These are phyloP conservation scores for Onthophagus sagittarius DNA, from an alignment of 2,888 invertebrate species.

Conservation along the genomic window DNA sequence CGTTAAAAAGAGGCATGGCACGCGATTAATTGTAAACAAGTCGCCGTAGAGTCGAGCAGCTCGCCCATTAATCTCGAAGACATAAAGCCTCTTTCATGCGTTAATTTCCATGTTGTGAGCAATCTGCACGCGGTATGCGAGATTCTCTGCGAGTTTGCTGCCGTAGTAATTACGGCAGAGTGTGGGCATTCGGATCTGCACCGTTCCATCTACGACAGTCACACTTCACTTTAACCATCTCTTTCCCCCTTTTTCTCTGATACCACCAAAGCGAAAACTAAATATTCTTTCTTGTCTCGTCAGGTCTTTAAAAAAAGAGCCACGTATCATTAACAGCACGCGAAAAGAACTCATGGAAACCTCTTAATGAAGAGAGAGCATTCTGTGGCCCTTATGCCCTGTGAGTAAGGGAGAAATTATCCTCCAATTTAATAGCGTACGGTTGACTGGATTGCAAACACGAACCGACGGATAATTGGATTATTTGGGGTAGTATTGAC, in stretches of 20 bases:
- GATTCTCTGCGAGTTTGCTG: constrained; percentile 32
- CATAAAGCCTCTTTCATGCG: constrained; percentile 36
- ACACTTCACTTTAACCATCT: background rate
- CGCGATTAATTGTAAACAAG: constrained; percentile 29
- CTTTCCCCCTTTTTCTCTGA: background rate
- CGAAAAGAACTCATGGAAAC: background rate
- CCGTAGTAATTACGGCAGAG: constrained; percentile 32
- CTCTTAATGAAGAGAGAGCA: background rate
- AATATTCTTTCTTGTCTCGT: background rate
- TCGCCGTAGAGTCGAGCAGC: constrained; percentile 27
- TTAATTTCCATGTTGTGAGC: constrained; percentile 40
- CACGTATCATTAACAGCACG: constrained; percentile 1
- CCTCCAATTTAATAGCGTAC: constrained; percentile 10
- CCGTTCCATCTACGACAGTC: constrained; percentile 8
- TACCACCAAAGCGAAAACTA: background rate
- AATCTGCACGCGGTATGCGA: constrained; percentile 40
- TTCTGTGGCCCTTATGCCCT: background rate
- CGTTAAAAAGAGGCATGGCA: constrained; percentile 13
- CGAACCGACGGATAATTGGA: constrained; percentile 4
- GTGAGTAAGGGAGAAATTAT: background rate
- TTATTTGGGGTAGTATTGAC: constrained; percentile 9
- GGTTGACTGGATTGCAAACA: constrained; percentile 7
- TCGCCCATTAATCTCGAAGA: constrained; percentile 33
- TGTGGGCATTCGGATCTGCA: constrained; percentile 17
- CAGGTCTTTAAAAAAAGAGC: background rate